Evolutionary conservation across 2,888 invertebrate species (phyloP).

Genomic region (Platycnemis pennipes): DNA sequence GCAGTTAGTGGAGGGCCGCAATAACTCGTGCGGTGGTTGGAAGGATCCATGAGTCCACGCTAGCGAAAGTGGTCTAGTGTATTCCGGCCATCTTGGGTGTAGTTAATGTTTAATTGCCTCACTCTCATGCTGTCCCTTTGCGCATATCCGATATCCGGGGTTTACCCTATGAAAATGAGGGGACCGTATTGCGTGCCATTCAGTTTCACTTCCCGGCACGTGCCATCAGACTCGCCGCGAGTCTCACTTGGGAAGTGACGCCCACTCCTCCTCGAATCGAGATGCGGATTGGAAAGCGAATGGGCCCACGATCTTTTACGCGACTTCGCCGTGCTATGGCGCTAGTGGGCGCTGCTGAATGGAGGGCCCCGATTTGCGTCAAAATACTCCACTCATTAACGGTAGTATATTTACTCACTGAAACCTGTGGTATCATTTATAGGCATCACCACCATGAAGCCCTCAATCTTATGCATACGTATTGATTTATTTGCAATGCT

Average conservation of each 20-base stretch:
- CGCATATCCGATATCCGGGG: background rate
- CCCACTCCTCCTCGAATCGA: background rate
- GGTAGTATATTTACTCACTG: too few relatives aligned
- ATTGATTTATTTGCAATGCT: too few relatives aligned
- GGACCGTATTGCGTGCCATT: background rate
- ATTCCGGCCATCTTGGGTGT: background rate
- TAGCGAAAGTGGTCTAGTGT: background rate
- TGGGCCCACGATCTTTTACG: background rate
- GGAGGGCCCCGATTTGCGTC: too few relatives aligned
- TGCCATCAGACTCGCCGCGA: background rate
- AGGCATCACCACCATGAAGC: too few relatives aligned
- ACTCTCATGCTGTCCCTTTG: background rate
- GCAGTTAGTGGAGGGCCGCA: background rate
- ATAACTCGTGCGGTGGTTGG: background rate
- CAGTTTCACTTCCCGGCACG: background rate
- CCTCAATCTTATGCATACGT: too few relatives aligned
- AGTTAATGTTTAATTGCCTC: background rate
- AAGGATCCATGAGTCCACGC: background rate
- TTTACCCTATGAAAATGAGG: too few relatives aligned
- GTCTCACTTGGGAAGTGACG: background rate
- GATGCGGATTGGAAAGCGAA: constrained; percentile 4
- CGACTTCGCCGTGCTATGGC: background rate
- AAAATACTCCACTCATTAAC: too few relatives aligned
- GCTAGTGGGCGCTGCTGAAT: background rate
- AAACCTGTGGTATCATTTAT: too few relatives aligned